Conservation (phyloP, 2,888 invertebrate species). For the Hymenopus coronatus region DNA sequence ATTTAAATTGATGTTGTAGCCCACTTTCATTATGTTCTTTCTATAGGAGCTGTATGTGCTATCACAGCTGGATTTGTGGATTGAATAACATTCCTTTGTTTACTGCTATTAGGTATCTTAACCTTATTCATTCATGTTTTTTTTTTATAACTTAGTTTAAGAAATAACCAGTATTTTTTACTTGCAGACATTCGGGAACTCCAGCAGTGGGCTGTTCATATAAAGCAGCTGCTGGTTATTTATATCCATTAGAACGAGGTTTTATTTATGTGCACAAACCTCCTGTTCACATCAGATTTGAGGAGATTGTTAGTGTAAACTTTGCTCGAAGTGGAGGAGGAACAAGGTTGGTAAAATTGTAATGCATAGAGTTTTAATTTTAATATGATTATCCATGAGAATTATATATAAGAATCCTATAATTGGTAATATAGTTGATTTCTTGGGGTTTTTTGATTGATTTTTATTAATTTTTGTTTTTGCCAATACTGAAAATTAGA, state of each 20-base stretch:
- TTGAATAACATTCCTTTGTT: no score
- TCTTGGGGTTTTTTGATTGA: no score
- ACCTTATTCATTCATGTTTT: not conserved
- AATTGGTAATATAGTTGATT: no score
- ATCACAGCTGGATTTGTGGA: no score
- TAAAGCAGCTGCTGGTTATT: slow-evolving; percentile 94
- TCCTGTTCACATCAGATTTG: slow-evolving; percentile 95
- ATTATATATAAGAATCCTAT: not conserved
- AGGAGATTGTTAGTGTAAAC: slow-evolving; percentile 91
- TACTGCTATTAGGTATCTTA: not conserved
- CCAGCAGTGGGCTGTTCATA: slow-evolving; percentile 94
- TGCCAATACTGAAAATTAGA: no score
- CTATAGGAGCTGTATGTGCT: no score
- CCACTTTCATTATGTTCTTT: no score
- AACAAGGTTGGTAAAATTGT: slow-evolving; percentile 51
- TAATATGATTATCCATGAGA: not conserved
- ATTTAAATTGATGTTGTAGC: no score
- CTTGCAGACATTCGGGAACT: slow-evolving; percentile 72
- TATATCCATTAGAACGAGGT: slow-evolving; percentile 96
- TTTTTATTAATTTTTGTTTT: no score
- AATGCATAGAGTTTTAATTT: not conserved
- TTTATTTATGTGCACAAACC: slow-evolving; percentile 99
- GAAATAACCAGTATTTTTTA: not conserved
- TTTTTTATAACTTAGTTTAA: not conserved
- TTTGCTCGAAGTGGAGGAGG: slow-evolving; percentile 93